Conservation (phyloP, 2,113 vertebrate species). For the Rutilus rutilus region DNA sequence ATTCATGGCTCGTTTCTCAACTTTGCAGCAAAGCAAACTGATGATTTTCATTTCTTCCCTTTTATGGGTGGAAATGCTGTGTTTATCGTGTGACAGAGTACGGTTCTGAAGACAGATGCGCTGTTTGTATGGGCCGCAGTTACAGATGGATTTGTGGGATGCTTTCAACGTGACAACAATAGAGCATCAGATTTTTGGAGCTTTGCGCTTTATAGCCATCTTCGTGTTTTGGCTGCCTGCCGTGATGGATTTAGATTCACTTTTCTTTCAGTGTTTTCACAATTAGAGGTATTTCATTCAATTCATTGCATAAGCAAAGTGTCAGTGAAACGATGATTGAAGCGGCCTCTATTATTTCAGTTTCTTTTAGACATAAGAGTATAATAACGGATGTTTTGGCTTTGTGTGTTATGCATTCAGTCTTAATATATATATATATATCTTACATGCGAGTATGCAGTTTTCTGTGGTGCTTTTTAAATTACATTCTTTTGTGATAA, state of each 20-base stretch:
- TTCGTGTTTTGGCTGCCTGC: conserved; percentile 11
- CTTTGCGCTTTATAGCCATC: neutral
- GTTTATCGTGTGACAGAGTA: conserved; percentile 26
- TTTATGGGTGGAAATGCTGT: conserved; percentile 38
- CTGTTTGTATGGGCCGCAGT: conserved; percentile 29
- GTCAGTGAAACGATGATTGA: neutral
- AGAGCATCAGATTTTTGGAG: neutral
- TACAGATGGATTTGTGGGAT: conserved; percentile 35
- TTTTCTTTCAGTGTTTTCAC: neutral
- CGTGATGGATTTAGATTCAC: neutral
- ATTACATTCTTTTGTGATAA: too few species aligned
- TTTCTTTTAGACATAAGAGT: neutral
- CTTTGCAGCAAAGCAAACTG: conserved; percentile 24
- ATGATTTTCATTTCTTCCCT: conserved; percentile 41
- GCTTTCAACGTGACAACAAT: conserved; percentile 15
- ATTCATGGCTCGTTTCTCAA: conserved; percentile 14
- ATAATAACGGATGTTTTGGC: neutral
- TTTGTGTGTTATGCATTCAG: neutral
- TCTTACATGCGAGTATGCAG: fast-evolving
- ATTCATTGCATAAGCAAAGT: neutral
- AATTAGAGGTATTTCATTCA: neutral
- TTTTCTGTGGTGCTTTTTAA: too few species aligned
- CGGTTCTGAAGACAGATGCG: conserved; percentile 40
- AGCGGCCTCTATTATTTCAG: neutral
- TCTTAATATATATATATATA: neutral